Conservation (phyloP, 1,140 invertebrate genomes). For the Trichonephila clavipes region DNA sequence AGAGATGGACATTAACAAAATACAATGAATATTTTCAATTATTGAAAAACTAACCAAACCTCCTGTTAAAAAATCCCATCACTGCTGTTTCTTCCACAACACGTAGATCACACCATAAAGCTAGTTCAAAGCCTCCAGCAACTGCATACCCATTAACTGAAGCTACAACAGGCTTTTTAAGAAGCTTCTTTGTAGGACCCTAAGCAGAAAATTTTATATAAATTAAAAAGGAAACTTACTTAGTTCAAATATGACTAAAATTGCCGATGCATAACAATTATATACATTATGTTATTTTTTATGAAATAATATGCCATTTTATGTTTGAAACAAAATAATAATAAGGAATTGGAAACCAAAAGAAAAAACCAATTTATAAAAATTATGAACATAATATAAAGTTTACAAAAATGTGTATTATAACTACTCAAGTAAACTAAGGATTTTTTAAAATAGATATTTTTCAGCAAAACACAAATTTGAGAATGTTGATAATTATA, state of each 20-base stretch:
- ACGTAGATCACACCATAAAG: conserved; percentile 93
- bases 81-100: conserved; percentile 91
- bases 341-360: too few species aligned
- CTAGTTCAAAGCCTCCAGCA: conserved; percentile 93
- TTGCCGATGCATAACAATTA: too few species aligned
- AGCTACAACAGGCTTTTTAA: conserved; percentile 91
- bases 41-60: conserved; percentile 86
- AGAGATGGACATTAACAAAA: neutral
- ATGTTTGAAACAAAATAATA: neutral
- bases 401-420: too few species aligned
- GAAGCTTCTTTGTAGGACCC: conserved; percentile 85
- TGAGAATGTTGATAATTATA: too few species aligned
- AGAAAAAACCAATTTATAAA: too few species aligned
- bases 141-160: conserved; percentile 93
- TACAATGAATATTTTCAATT: neutral
- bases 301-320: neutral
- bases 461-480: too few species aligned
- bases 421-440: too few species aligned
- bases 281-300: too few species aligned
- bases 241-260: too few species aligned
- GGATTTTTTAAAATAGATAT: too few species aligned
- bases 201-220: conserved; percentile 78
- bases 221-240: too few species aligned
- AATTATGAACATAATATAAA: too few species aligned
- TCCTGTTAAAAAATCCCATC: conserved; percentile 90